Percentiles rank a stretch among this genome's conserved stretches.
phyloP scores from a whole-genome alignment of 2,888 invertebrate species.

The Drosophila colorata region DNA sequence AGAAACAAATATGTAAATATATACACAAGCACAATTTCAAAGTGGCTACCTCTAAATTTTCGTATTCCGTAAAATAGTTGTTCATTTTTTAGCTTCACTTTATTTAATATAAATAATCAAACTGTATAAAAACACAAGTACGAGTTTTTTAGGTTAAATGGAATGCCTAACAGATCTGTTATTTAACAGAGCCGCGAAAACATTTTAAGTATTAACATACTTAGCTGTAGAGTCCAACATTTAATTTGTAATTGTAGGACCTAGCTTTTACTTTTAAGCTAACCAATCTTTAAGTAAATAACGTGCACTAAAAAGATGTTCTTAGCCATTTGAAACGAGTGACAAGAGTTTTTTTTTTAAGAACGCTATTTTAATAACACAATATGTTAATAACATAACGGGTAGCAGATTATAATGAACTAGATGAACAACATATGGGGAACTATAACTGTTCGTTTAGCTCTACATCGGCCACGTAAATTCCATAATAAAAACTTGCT shows the following conservation, averaged over 20 bases:
- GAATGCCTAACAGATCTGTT: not conserved
- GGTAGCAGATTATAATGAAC: not conserved
- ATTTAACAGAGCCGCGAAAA: slow-evolving; percentile 13
- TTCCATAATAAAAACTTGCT: slow-evolving; percentile 30
- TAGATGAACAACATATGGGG: slow-evolving; percentile 5
- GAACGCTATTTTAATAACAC: slow-evolving; percentile 5
- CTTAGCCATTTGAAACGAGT: not conserved
- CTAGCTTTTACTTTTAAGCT: too few relatives aligned
- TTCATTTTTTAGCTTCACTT: slow-evolving; percentile 57
- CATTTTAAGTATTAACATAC: not conserved
- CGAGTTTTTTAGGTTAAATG: slow-evolving; percentile 42
- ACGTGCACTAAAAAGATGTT: too few relatives aligned
- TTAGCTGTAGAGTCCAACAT: not conserved
- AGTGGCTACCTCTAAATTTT: slow-evolving; percentile 89
- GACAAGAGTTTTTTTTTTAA: not conserved
- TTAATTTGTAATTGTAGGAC: not conserved
- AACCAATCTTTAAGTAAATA: too few relatives aligned
- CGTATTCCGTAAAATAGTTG: slow-evolving; percentile 90
- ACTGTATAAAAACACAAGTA: not conserved
- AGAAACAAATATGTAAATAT: not conserved
- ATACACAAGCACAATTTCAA: not conserved
- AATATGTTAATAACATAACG: slow-evolving; percentile 2
- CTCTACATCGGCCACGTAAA: slow-evolving; percentile 48
- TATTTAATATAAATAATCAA: slow-evolving; percentile 2
- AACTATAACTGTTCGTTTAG: not conserved